A percentile compares a stretch with the other conserved stretches of the same genome.
Evolutionary conservation across 1,140 invertebrate genomes (phyloP).

Genomic region (Yoshiicerus persimilis): DNA sequence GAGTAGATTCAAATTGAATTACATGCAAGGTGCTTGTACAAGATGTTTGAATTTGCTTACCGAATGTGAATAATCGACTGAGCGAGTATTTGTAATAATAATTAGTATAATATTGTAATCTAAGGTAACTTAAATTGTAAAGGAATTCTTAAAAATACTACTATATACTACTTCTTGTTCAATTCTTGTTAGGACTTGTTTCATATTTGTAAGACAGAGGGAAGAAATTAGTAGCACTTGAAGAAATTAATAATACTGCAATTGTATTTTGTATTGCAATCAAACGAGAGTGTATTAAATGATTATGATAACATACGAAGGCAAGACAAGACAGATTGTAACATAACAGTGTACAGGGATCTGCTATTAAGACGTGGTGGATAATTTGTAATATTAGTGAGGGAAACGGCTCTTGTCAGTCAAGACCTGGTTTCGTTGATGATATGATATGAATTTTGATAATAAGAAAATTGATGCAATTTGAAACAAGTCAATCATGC

Average conservation of each 20-base stretch:
- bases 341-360: not conserved
- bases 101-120: not conserved
- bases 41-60: too few species aligned
- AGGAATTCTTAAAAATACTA: not conserved
- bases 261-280: not conserved
- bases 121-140: not conserved
- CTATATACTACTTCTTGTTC: not conserved
- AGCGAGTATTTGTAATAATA: not conserved
- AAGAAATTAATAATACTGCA: not conserved
- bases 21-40: too few species aligned
- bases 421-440: not conserved
- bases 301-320: not conserved
- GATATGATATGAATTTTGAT: not conserved
- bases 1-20: too few species aligned
- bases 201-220: not conserved
- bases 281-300: not conserved
- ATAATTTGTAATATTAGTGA: not conserved
- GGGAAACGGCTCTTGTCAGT: not conserved
- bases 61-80: not conserved
- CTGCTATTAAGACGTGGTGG: not conserved
- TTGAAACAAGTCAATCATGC: constrained; percentile 7
- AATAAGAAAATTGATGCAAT: constrained; percentile 19
- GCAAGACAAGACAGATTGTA: not conserved
- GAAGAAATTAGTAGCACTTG: not conserved
- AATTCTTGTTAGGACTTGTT: not conserved